Base-by-base conservation (phyloP, 2,113 vertebrate genomes). In the Sinocyclocheilus anshuiensis region DNA sequence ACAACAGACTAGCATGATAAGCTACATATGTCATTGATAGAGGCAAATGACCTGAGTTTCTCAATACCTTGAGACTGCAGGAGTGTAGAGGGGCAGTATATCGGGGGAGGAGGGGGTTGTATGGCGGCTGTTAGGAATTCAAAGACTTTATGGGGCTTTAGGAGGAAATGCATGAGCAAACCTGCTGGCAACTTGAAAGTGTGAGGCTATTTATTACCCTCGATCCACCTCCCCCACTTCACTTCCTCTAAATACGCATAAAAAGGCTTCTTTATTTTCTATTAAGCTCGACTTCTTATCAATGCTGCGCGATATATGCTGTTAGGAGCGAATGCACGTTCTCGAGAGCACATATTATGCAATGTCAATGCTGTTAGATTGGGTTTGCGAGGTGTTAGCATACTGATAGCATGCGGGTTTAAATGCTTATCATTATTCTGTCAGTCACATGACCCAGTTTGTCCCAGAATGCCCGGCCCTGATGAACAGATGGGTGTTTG, bases 91-190 rank as follows among this genome's bases (percentile, higher is more conserved):
- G 71, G 26, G 10, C 53, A 15, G 55, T 63, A 77, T 42, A 84
- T 57, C 16, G 33, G 77, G 24, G 48, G 33, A 74, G 74, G 29
- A 29, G 77, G 77, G 48, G 86, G 82, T 18, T 42, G 39, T 11
- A 33, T 87, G 85, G 85, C 45, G 86, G 85, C 85, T 87, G 85
- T 79, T 88, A 85, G 86, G 81, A 88, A 90, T 88, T 90, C 89
- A 90, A 90, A 90, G 89, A 83, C 67, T 90, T 90, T 88, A 90
- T 87, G 86, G 72, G 39, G 83, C 85, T 83, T 86, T 61, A 88
- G 89, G 86, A 88, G 89, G 88, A 90, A 90, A 90, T 88, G 89
- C 89, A 90, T 88, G 89, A 88, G 87, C 86, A 88, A 88, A 88
- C 83, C 87, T 88, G 87, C 84, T 84, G 89, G 89, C 79, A 83